phyloP scores from a whole-genome alignment of 2,888 invertebrate genomes.

The Stenoptilia bipunctidactyla region DNA sequence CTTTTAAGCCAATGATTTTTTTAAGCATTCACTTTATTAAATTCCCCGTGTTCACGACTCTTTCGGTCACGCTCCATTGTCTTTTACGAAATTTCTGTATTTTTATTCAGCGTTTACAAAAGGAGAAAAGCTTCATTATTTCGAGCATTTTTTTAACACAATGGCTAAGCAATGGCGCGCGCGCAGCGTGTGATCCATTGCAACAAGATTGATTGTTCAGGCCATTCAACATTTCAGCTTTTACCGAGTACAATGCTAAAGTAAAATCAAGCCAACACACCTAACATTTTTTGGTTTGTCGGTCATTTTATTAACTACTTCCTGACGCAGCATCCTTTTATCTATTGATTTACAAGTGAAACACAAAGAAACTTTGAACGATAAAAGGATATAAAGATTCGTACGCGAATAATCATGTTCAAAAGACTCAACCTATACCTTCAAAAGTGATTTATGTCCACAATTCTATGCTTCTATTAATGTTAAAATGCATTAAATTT shows the following conservation, averaged over 20 bases:
- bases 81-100: slow-evolving; percentile 48
- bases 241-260: slow-evolving; percentile 44
- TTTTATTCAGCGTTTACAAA: slow-evolving; percentile 48
- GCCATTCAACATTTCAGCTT: slow-evolving; percentile 53
- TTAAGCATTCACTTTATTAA: too few relatives aligned
- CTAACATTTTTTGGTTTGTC: slow-evolving; percentile 41
- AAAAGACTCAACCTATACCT: too few relatives aligned
- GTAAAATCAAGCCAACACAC: slow-evolving; percentile 38
- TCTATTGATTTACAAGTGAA: too few relatives aligned
- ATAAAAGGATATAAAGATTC: too few relatives aligned
- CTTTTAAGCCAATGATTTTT: too few relatives aligned
- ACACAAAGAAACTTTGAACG: too few relatives aligned
- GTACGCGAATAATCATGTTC: too few relatives aligned
- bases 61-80: slow-evolving; percentile 34
- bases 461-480: too few relatives aligned
- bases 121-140: slow-evolving; percentile 58
- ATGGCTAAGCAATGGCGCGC: slow-evolving; percentile 49
- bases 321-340: slow-evolving; percentile 31
- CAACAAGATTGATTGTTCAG: slow-evolving; percentile 52
- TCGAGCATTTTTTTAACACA: slow-evolving; percentile 49
- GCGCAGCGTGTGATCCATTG: slow-evolving; percentile 61
- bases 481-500: too few relatives aligned
- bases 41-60: too few relatives aligned
- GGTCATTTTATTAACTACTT: slow-evolving; percentile 43
- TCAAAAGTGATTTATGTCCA: too few relatives aligned